Evolutionary conservation across 2,113 vertebrate genomes (phyloP), one percentile per base, ranked within the genome.

Genomic region (Hippocampus barbouri): DNA sequence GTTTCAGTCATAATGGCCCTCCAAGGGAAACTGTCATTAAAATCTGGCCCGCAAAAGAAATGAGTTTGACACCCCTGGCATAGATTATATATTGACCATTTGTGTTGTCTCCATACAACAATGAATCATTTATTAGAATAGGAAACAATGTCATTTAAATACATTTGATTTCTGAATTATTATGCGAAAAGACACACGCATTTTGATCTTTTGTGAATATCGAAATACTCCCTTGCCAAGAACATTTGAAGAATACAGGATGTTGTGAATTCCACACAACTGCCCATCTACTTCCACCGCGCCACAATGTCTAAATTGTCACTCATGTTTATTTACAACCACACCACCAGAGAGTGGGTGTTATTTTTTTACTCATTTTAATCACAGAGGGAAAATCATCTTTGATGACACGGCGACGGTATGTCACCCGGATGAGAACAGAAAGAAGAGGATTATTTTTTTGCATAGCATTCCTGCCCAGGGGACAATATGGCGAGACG

Each of bases 271-370:
- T 34, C 59, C 25, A 61, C 14, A 61, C 25, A 27, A 2, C 6
- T 16, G 4, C 2, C 27, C 15, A 45, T 43, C 63, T 14, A 23
- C 14, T 65, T 65, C n/a, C 64, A 21, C 18, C 34, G 4, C 40
- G 41, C 27, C 64, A 47, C 12, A 27, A 47, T 45, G 18, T 61
- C 59, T 30, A 34, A 61, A 61, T 34, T 18, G 27, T 18, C 59
- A 18, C 59, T 8, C 7, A 60, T 75, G 75, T 83, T 82, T 83
- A 63, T 79, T 86, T 83, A 68, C 70, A 65, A 20, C 38, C 43
- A 49, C 18, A 4, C 7, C 43, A 41, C 62, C 43, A 49, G 68
- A 14, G 72, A 56, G 73, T 30, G 61, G 56, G 51, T 70, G 80
- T 61, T 38, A 6, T 38, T 40, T 79, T 61, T 68, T 77, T 54